A percentile compares a stretch with the other conserved stretches of the same genome.
Conservation (phyloP, 2,888 invertebrate genomes). For the Dexiosoma caninum region DNA sequence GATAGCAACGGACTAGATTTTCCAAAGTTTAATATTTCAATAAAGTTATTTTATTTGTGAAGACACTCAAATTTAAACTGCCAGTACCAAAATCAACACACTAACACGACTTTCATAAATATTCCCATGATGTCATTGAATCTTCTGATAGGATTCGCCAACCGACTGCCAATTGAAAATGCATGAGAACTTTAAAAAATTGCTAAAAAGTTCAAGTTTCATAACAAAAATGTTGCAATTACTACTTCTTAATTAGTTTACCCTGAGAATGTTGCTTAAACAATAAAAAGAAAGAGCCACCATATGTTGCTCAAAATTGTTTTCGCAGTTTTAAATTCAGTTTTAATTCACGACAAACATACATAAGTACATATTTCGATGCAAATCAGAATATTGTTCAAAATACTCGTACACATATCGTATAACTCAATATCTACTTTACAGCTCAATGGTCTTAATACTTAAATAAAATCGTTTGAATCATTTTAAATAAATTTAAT, state of each 20-base stretch:
- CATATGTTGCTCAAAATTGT: conserved; percentile 8
- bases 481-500: conserved; percentile 12
- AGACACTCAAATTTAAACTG: too few species aligned
- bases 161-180: neutral
- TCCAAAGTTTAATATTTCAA: too few species aligned
- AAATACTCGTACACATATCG: neutral
- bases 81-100: too few species aligned
- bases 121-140: conserved; percentile 9
- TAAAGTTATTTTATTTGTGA: too few species aligned
- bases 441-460: conserved; percentile 19
- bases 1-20: too few species aligned
- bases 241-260: neutral
- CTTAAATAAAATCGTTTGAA: conserved; percentile 20
- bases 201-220: conserved; percentile 31
- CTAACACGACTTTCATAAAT: too few species aligned
- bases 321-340: neutral
- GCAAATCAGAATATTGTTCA: conserved; percentile 18
- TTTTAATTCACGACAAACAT: neutral
- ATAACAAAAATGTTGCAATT: neutral
- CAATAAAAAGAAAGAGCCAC: neutral
- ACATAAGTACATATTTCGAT: conserved; percentile 11
- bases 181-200: conserved; percentile 7
- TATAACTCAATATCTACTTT: neutral
- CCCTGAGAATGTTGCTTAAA: conserved; percentile 24
- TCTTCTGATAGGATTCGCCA: neutral